A percentile compares a stretch with the other conserved stretches of the same genome.
phyloP scores from a whole-genome alignment of 2,888 invertebrate species.

The Beris morrisii region DNA sequence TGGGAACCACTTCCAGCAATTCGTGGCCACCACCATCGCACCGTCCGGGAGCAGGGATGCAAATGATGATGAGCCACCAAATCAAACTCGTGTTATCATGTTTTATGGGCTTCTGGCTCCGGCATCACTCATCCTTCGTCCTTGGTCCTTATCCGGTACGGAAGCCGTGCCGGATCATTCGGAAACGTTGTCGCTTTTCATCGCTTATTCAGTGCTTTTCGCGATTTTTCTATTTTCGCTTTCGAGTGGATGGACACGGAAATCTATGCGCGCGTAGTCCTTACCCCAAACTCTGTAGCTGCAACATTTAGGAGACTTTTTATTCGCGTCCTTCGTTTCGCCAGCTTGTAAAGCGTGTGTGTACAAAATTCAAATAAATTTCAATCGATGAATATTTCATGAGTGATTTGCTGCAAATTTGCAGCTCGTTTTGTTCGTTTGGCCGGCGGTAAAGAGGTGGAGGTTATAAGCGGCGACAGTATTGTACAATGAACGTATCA shows the following conservation, averaged over 20 bases:
- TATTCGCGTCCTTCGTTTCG: background rate
- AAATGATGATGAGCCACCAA: slow-evolving; percentile 34
- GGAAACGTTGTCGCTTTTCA: slow-evolving; percentile 1
- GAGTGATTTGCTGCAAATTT: slow-evolving; percentile 44
- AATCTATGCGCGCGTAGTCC: no score
- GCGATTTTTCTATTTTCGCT: no score
- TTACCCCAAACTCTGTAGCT: background rate
- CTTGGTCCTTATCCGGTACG: background rate
- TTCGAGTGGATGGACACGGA: no score
- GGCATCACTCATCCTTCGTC: background rate
- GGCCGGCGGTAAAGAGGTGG: no score
- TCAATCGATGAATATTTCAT: slow-evolving; percentile 49
- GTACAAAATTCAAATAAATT: slow-evolving; percentile 39
- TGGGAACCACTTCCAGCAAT: background rate
- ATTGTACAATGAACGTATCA: no score
- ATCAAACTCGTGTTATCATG: slow-evolving; percentile 32
- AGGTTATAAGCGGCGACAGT: no score
- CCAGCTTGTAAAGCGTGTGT: slow-evolving; percentile 11
- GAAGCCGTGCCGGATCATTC: background rate
- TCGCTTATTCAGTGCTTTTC: slow-evolving; percentile 5
- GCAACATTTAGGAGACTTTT: background rate
- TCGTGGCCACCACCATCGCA: background rate
- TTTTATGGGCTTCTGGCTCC: slow-evolving; percentile 10
- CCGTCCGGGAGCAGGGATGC: slow-evolving; percentile 31
- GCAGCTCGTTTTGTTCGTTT: slow-evolving; percentile 22